A percentile compares a stretch with the other conserved stretches of the same genome.
Conservation (phyloP, 2,113 vertebrate species). For the Phrynosoma blainvillii region DNA sequence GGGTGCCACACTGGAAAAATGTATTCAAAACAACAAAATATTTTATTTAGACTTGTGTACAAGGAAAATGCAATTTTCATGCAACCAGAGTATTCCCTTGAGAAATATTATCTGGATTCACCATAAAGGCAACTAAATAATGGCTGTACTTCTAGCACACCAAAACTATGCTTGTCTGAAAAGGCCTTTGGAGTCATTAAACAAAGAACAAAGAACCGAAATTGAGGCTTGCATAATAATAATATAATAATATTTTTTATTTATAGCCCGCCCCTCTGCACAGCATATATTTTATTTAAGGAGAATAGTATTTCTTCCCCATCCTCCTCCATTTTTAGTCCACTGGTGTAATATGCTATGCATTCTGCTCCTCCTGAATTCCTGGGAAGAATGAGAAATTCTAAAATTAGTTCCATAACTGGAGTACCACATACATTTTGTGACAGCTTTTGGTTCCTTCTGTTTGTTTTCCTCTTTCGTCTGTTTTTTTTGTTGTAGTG, state of each 20-base stretch:
- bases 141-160: neutral
- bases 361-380: neutral
- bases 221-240: neutral
- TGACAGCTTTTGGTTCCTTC: conserved; percentile 5
- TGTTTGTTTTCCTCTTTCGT: neutral
- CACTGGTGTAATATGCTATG: neutral
- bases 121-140: neutral
- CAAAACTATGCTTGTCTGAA: neutral
- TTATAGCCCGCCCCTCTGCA: too few relatives aligned
- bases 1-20: too few relatives aligned
- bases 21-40: conserved; percentile 6
- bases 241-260: too few relatives aligned
- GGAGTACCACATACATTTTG: neutral
- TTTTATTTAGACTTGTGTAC: neutral
- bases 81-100: neutral
- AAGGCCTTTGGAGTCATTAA: neutral
- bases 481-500: neutral
- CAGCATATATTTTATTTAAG: neutral
- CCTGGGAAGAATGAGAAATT: neutral
- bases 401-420: neutral
- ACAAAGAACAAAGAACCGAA: conserved; percentile 14
- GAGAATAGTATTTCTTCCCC: neutral
- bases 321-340: neutral
- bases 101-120: neutral
- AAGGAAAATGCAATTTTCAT: neutral